These are phyloP conservation scores for Caenorhabditis virilis DNA, from an alignment of 2,888 invertebrate genomes.

Conservation along the genomic window DNA sequence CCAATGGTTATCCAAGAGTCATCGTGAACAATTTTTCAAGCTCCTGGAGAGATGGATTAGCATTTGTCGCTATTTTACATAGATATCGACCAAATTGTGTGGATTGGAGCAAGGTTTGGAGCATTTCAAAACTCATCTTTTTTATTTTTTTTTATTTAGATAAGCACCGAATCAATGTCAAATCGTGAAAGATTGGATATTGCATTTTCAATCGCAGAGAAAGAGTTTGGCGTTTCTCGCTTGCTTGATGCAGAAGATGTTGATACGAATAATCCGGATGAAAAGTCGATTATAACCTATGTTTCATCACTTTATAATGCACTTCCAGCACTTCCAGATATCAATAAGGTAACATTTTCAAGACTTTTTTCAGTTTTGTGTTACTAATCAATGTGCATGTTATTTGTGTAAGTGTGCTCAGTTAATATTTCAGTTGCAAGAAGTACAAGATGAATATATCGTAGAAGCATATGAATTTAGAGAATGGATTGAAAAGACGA, in stretches of 20 bases:
- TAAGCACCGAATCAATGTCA: conserved; percentile 74
- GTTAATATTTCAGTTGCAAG: conserved; percentile 46
- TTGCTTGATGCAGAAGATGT: conserved; percentile 79
- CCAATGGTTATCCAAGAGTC: conserved; percentile 95
- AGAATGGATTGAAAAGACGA: conserved; percentile 59
- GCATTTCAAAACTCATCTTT: too few species aligned
- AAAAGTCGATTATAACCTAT: conserved; percentile 99
- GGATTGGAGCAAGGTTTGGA: conserved; percentile 74
- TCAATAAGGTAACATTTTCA: conserved; percentile 41
- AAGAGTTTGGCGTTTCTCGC: conserved; percentile 85
- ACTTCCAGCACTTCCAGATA: conserved; percentile 76
- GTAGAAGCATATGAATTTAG: conserved; percentile 61
- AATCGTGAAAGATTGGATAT: conserved; percentile 92
- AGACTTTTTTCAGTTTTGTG: background rate
- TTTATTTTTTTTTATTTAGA: conserved; percentile 55
- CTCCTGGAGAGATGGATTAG: conserved; percentile 96
- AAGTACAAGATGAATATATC: conserved; percentile 57
- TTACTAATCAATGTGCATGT: background rate
- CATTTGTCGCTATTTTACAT: conserved; percentile 97
- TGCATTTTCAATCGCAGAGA: conserved; percentile 93
- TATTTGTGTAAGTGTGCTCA: background rate
- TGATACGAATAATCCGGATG: conserved; percentile 97
- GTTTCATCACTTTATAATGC: conserved; percentile 99
- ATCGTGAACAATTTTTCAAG: conserved; percentile 91
- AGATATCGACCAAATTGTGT: conserved; percentile 77